These are phyloP conservation scores for Chrysopa pallens DNA, from an alignment of 1,140 invertebrate species.

Conservation along the genomic window DNA sequence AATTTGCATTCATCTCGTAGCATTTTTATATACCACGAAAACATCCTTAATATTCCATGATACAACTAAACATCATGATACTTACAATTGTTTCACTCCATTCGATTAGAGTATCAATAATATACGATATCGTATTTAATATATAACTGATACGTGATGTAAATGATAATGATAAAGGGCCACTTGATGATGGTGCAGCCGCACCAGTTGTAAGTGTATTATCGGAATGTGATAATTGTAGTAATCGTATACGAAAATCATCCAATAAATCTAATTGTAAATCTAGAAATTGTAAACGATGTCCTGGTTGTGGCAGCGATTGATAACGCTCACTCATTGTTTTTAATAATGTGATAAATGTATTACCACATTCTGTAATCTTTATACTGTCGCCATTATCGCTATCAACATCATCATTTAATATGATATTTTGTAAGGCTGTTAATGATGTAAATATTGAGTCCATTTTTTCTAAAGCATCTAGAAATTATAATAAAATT, in stretches of 20 bases:
- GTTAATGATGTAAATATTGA: slow-evolving; percentile 43
- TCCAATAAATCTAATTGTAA: slow-evolving; percentile 78
- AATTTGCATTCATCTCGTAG: no score
- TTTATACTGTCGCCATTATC: slow-evolving; percentile 46
- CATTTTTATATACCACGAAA: no score
- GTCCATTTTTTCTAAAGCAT: slow-evolving; percentile 80
- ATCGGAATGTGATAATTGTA: slow-evolving; percentile 37
- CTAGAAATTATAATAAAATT: slow-evolving; percentile 28
- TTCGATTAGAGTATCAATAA: slow-evolving; percentile 58
- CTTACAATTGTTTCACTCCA: slow-evolving; percentile 73
- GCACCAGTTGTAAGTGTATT: no score
- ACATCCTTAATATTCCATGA: no score
- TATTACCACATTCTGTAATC: slow-evolving; percentile 59
- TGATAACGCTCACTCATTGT: slow-evolving; percentile 80
- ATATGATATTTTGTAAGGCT: slow-evolving; percentile 43
- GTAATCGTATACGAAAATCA: slow-evolving; percentile 40
- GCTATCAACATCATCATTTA: slow-evolving; percentile 32
- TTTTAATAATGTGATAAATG: slow-evolving; percentile 58
- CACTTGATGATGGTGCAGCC: slow-evolving; percentile 16
- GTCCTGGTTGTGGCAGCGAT: slow-evolving; percentile 62
- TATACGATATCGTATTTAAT: slow-evolving; percentile 69
- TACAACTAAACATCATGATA: no score
- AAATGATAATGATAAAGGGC: slow-evolving; percentile 37
- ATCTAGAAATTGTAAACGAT: slow-evolving; percentile 77
- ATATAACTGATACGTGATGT: slow-evolving; percentile 31